Base-by-base conservation (phyloP, 2,113 vertebrate genomes). In the Vireo altiloquus region DNA sequence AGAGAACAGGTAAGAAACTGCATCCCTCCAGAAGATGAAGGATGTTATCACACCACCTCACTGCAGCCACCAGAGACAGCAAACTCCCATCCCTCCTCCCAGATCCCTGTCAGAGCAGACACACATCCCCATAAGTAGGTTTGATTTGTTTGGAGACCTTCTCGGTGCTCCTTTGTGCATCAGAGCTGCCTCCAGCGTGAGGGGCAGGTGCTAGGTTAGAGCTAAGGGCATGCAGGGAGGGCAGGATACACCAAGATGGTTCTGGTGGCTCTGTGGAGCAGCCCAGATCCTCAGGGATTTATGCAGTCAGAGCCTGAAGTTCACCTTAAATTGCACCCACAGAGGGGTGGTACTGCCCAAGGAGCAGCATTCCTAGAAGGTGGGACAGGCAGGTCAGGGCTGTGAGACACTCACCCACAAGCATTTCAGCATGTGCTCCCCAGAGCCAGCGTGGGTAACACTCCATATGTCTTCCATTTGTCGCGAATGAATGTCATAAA, bases 121-220 rank as follows among this genome's bases (percentile, higher is more conserved):
- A 57, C 8, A 2, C 1, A 0, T 5, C 40, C 11, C 25, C 14
- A 0, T 7, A 35, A 72, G n/a, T 1, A 22, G 23, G 14, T 52
- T 56, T 61, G 68, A 30, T 83, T 83, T 76, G 30, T 47, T 72
- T 7, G 2, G 37, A 40, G 53, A 49, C 18, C 3, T 35, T 65
- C 46, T 52, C 40, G 17, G 37, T 1, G 21, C 28, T 52, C 9
- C 15, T 83, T 69, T 1, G 1, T 18, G 40, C 35, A 31, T 21
- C 50, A 7, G 37, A 1, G 0, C 70, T 52, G 68, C 44, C 46
- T 65, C 56, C n/a, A 31, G n/a, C 12, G 50, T 0, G 20, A 77
- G 53, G 33, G 9, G 33, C 44, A 8, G 69, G 40, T 2, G 10
- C 59, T 31, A 50, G 57, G 20, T 9, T 10, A 9, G 5, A 31